Evolutionary conservation across 2,888 invertebrate genomes (phyloP), one percentile per base, ranked within the genome.

Genomic region (Cotesia congregata): DNA sequence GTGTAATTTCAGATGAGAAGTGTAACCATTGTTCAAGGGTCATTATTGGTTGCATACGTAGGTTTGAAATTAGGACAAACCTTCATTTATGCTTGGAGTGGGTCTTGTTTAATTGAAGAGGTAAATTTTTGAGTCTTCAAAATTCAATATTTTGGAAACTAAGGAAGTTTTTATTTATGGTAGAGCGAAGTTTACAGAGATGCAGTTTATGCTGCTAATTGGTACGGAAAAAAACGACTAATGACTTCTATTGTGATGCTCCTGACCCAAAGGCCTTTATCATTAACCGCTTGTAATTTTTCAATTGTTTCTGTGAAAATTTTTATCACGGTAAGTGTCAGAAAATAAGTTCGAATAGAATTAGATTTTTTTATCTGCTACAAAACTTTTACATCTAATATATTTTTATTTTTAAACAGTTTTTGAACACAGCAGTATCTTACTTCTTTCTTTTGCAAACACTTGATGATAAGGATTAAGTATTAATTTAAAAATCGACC

Each of bases 391-490:
- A 50, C 50, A 50, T 50, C 0, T 50, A 50, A 50, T 3, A 50
- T 50, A 50, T 50, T 50, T 1, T 40, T 69, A 41, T 39, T 15
- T 62, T 70, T 15, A 12, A 15, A 7, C 76, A 81, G 80, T 65
- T 80, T n/a, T 7, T 76, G 3, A 81, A 81, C 20, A 80, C 80
- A 1, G 68, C 80, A 3, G 67, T 78, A 39, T 81, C 80, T 7
- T 81, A 81, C 62, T 81, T 78, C 74, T 78, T 78, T 67, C 40
- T 81, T 17, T 67, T 81, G 9, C 69, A 74, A 74, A 75, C 80
- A 5, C 39, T 80, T 40, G 77, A 81, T 6, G 67, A 75, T 41
- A 20, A 69, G 1, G 50, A 50, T 2, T 50, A 50, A 50, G 12
- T 50, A 9, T 50, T 30, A 4, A 50, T 50, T 50, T 50, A 50